Evolutionary conservation across 2,113 vertebrate species (phyloP), one percentile per base, ranked within the genome.

Genomic region (Oryzias woworae): DNA sequence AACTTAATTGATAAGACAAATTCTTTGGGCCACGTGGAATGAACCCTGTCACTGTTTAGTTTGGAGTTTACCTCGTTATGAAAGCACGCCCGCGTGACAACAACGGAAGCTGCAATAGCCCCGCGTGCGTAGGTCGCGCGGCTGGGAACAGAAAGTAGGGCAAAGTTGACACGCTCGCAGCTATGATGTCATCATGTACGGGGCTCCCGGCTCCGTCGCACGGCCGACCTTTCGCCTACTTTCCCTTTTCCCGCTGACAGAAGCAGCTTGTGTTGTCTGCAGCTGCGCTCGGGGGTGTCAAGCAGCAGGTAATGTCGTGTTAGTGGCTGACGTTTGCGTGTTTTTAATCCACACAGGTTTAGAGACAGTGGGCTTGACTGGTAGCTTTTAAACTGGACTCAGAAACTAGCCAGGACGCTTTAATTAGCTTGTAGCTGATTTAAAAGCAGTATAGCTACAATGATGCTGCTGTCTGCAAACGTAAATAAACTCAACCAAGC

Each of bases 161-260:
- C 66, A 42, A 41, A 23, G 48, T 60, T 59, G 13, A 59, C 53
- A 31, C 51, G 36, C 65, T 45, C 5, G 36, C 41, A n/a, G 4
- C n/a, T 51, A 15, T 62, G 53, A 58, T 75, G 55, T 80, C 62
- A 73, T 36, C 1, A 4, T 2, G 42, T 3, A 0, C 36, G 18
- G 16, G 23, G 44, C 59, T 5, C 31, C 12, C 36, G 20, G 47
- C 60, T 17, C 36, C 36, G 36, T 36, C 36, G 36, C 36, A 36
- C 36, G 53, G 14, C 50, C 64, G 26, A 81, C 81, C 78, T 83
- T 81, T 83, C 75, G 60, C 81, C 81, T 50, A 86, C 75, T 83
- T 85, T 53, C 63, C n/a, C n/a, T 4, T 16, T 13, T 65, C 2
- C 45, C 17, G n/a, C 49, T 28, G n/a, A 49, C 59, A 66, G 26